A percentile compares a stretch with the other conserved stretches of the same genome.
Evolutionary conservation across 1,140 invertebrate genomes (phyloP).

Genomic region (Lepidurus couesii): DNA sequence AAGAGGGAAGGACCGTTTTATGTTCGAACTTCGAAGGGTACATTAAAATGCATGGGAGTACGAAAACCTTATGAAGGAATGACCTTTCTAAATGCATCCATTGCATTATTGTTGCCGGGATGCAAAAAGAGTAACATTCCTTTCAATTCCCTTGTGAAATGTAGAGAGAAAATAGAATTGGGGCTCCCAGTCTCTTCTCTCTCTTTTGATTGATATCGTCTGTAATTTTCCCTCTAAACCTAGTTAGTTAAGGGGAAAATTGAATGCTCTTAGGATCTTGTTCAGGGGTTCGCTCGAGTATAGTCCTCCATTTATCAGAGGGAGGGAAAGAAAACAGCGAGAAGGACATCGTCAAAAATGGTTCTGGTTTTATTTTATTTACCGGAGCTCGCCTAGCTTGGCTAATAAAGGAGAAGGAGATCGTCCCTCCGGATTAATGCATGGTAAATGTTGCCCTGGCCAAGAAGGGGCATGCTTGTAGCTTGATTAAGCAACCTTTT

Average conservation of each 20-base stretch:
- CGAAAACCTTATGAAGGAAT: background rate
- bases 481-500: constrained; percentile 1
- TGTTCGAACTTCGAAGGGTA: background rate
- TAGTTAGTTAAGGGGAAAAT: no score
- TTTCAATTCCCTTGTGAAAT: no score
- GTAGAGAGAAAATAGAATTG: no score
- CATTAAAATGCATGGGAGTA: background rate
- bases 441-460: background rate
- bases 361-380: background rate
- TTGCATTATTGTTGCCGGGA: background rate
- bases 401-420: background rate
- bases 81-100: background rate
- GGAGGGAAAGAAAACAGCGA: background rate
- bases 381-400: background rate
- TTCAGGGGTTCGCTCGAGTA: no score
- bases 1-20: background rate
- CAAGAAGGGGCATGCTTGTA: background rate
- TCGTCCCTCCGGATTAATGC: constrained; percentile 12
- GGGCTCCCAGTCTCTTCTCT: no score
- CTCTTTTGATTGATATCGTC: no score
- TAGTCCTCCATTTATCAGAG: background rate
- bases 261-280: no score
- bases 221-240: no score
- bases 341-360: background rate
- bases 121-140: background rate